Conservation (phyloP, 2,797 vertebrate species). For the Mergus octosetaceus region DNA sequence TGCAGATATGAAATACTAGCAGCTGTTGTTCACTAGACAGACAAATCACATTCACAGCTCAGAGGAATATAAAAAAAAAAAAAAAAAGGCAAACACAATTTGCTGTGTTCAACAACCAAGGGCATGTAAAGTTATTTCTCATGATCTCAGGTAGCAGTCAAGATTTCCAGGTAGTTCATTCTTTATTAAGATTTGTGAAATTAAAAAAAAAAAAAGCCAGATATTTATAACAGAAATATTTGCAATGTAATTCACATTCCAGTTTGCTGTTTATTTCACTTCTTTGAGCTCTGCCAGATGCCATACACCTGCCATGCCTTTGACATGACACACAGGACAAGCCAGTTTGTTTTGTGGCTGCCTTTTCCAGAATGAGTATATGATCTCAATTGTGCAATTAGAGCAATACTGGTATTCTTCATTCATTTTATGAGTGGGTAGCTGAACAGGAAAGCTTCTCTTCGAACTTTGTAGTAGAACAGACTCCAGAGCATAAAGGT, state of each 20-base stretch:
- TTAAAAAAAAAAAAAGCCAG: neutral
- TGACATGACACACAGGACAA: neutral
- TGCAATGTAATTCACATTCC: neutral
- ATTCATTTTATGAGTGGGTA: neutral
- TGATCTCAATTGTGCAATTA: neutral
- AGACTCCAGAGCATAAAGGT: neutral
- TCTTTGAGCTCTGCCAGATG: neutral
- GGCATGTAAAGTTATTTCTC: neutral
- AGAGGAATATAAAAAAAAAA: neutral
- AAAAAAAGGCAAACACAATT: neutral
- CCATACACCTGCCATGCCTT: neutral
- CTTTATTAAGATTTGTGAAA: neutral
- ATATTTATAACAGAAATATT: neutral
- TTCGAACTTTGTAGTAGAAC: neutral
- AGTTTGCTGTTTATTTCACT: neutral
- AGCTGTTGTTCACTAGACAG: slow-evolving; percentile 33
- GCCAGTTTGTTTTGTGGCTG: neutral
- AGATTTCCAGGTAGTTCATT: neutral
- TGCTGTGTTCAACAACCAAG: neutral
- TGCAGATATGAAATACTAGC: neutral
- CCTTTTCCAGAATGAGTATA: neutral
- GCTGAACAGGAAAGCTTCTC: neutral
- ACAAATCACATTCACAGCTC: neutral
- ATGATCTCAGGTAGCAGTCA: neutral
- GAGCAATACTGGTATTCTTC: neutral